Conservation (phyloP, 2,888 invertebrate genomes). For the Isotomurus palustris region DNA sequence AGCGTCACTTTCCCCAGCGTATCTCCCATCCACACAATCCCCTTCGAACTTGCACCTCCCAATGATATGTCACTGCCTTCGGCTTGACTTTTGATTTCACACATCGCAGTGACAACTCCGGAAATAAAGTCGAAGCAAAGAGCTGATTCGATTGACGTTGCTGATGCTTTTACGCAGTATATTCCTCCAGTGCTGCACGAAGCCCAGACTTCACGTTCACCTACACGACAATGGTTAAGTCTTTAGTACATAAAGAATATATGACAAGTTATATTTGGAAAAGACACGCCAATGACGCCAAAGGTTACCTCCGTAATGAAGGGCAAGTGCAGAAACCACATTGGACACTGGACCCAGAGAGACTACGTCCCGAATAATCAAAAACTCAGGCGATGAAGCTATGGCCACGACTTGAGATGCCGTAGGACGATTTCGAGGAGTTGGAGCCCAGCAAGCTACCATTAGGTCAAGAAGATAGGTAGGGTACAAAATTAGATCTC, state of each 20-base stretch:
- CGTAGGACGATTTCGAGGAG: conserved; percentile 73
- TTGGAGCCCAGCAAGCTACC: conserved; percentile 92
- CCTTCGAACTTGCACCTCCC: conserved; percentile 51
- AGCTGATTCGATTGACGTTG: conserved; percentile 33
- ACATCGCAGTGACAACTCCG: conserved; percentile 56
- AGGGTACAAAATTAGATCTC: conserved; percentile 65
- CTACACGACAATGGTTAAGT: conserved; percentile 17
- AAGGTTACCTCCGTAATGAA: conserved; percentile 51
- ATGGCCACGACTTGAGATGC: conserved; percentile 92
- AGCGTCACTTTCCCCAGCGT: conserved; percentile 77
- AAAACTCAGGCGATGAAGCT: conserved; percentile 86
- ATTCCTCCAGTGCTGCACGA: conserved; percentile 46
- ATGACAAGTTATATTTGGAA: neutral
- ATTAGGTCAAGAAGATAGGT: conserved; percentile 87
- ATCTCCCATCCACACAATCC: conserved; percentile 85
- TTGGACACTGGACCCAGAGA: conserved; percentile 65
- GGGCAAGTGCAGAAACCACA: conserved; percentile 60
- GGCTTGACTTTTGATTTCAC: conserved; percentile 62
- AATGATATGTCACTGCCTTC: conserved; percentile 47
- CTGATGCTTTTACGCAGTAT: conserved; percentile 37
- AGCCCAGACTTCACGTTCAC: conserved; percentile 46
- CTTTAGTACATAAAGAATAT: neutral
- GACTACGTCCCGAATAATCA: conserved; percentile 75
- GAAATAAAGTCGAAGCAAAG: conserved; percentile 44
- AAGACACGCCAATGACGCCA: too few species aligned